Evolutionary conservation across 2,888 invertebrate genomes (phyloP), one percentile per base, ranked within the genome.

Genomic region (Megalurothrips usitatus): DNA sequence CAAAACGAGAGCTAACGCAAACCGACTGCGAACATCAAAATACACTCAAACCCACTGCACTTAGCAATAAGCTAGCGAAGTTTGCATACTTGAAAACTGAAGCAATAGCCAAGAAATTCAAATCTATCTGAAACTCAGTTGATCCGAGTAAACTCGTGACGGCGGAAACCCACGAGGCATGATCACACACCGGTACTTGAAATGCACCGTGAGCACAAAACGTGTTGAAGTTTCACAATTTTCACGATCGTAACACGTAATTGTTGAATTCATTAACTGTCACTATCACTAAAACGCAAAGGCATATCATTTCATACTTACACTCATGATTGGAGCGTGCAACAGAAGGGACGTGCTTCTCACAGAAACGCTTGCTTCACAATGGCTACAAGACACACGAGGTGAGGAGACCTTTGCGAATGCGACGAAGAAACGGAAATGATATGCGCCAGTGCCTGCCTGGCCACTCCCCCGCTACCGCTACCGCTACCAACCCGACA

Each of bases 1-100:
- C 10, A 52, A 52, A 52, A 52, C 52, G 52, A 52, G 52, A 52
- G 52, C 52, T 52, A 52, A 52, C 19, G 52, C 52, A 52, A 52
- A 52, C 52, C 52, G 52, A 52, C 52, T 52, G 52, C 52, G 52
- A 52, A 52, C 52, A 52, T 52, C 52, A 52, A 52, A 52, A 52
- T 52, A 52, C 52, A 52, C 52, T 52, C 52, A 52, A 52, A 52
- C 52, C 52, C 52, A 52, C 52, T 52, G 52, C 52, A 52, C 52
- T 52, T 52, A 52, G 52, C 52, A 52, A 52, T 52, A 52, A 52
- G 52, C 52, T 52, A 52, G 52, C 52, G 10, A 52, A 52, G 52
- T 52, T 52, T 52, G 52, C 52, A 52, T 52, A 52, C 52, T 52
- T 52, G 52, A 52, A 52, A 52, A 52, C 52, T 52, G 52, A 52